phyloP scores from a whole-genome alignment of 2,113 vertebrate species.

The Phaethon lepturus region DNA sequence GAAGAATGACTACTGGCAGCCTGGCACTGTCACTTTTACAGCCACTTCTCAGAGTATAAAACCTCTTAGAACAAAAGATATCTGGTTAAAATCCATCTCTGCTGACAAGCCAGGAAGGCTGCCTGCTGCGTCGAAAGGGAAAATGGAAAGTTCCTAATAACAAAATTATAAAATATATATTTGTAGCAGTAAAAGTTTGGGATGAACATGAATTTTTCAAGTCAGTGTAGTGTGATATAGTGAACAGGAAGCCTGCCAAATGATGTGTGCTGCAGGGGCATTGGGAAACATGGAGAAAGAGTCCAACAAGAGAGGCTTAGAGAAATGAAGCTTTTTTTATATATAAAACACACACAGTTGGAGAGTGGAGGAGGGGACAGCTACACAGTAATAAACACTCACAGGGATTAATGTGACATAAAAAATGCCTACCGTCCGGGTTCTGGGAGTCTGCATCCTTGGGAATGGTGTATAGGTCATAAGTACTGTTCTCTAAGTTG shows the following conservation, averaged over 20 bases:
- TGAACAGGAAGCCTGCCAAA: constrained; percentile 57
- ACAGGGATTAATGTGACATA: neutral
- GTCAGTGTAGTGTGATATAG: constrained; percentile 29
- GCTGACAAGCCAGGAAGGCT: constrained; percentile 57
- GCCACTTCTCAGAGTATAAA: constrained; percentile 44
- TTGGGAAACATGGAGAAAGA: neutral
- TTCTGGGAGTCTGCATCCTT: constrained; percentile 97
- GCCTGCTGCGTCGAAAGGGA: constrained; percentile 67
- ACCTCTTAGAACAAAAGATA: constrained; percentile 60
- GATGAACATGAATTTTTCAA: constrained; percentile 78
- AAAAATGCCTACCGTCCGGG: constrained; percentile 86
- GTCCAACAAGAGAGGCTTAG: neutral
- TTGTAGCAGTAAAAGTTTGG: constrained; percentile 23
- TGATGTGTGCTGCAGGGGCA: constrained; percentile 26
- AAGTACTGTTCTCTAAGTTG: constrained; percentile 97
- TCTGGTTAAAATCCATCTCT: constrained; percentile 41
- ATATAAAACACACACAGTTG: neutral
- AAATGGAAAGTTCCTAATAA: constrained; percentile 70
- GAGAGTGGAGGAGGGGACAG: neutral
- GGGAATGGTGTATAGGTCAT: constrained; percentile 95
- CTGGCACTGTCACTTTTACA: constrained; percentile 53
- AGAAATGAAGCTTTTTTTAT: neutral
- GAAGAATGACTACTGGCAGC: constrained; percentile 45
- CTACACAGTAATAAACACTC: neutral
- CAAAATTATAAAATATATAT: constrained; percentile 81